Evolutionary conservation across 2,113 vertebrate species (phyloP).

Genomic region (Sander vitreus): DNA sequence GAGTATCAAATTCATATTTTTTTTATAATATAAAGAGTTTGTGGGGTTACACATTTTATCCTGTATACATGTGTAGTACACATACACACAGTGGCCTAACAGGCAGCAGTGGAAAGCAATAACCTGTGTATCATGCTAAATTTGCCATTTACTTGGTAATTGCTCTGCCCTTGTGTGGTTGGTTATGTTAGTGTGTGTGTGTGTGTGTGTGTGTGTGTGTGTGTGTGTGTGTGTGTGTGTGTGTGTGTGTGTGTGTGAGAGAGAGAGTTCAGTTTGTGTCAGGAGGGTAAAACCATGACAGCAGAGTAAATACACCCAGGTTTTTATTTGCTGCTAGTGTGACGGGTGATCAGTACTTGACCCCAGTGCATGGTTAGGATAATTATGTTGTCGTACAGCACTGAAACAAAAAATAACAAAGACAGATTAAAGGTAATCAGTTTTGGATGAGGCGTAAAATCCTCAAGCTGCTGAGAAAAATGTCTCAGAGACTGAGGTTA

Average conservation of each 20-base stretch:
- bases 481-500: slow-evolving; percentile 7
- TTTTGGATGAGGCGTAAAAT: background rate
- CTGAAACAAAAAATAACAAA: background rate
- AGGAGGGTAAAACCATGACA: slow-evolving; percentile 2
- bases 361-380: background rate
- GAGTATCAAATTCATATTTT: background rate
- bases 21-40: background rate
- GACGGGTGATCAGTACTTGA: slow-evolving; percentile 1
- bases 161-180: slow-evolving; percentile 12
- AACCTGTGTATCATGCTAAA: slow-evolving; percentile 21
- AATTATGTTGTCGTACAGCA: background rate
- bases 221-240: background rate
- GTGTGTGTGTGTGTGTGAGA: background rate
- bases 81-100: background rate
- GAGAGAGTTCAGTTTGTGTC: slow-evolving; percentile 8
- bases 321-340: slow-evolving; percentile 10
- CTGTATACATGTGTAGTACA: background rate
- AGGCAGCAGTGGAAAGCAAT: slow-evolving; percentile 2
- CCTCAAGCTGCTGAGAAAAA: background rate
- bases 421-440: slow-evolving; percentile 8
- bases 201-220: background rate
- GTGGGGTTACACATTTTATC: background rate
- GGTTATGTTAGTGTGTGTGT: background rate
- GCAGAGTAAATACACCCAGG: background rate
- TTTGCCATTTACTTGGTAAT: slow-evolving; percentile 34